These are phyloP conservation scores for Tethya wilhelma DNA, from an alignment of 37 sponge, comb jelly and placozoan species.

Conservation along the genomic window DNA sequence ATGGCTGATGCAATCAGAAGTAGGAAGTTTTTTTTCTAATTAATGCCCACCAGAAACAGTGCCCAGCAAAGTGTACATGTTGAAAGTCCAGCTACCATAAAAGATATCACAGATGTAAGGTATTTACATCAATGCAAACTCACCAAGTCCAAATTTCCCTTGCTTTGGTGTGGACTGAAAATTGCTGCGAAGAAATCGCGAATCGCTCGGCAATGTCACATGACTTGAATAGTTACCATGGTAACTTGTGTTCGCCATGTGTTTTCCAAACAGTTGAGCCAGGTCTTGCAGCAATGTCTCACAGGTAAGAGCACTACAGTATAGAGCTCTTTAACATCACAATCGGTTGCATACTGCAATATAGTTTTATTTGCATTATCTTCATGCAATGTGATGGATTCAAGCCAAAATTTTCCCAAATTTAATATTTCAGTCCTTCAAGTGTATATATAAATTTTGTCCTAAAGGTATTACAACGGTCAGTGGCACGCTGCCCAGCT, in stretches of 20 bases:
- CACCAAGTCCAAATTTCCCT: no score
- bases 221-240: no score
- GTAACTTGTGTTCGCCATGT: not conserved
- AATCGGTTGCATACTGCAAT: no score
- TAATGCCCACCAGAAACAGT: constrained; percentile 2
- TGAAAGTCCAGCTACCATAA: no score
- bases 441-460: not conserved
- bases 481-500: constrained; percentile 91
- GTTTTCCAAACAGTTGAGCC: not conserved
- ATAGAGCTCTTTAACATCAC: no score
- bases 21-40: not conserved
- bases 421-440: not conserved
- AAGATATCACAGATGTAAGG: no score
- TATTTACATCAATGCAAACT: no score
- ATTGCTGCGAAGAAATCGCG: no score
- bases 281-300: constrained; percentile 19
- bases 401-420: not conserved
- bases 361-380: no score
- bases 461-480: constrained; percentile 74
- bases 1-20: not conserved
- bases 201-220: no score
- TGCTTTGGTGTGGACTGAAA: no score
- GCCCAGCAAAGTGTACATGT: no score
- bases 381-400: not conserved
- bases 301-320: constrained; percentile 47